Evolutionary conservation across 2,113 vertebrate genomes (phyloP).

Genomic region (Spea bombifrons): DNA sequence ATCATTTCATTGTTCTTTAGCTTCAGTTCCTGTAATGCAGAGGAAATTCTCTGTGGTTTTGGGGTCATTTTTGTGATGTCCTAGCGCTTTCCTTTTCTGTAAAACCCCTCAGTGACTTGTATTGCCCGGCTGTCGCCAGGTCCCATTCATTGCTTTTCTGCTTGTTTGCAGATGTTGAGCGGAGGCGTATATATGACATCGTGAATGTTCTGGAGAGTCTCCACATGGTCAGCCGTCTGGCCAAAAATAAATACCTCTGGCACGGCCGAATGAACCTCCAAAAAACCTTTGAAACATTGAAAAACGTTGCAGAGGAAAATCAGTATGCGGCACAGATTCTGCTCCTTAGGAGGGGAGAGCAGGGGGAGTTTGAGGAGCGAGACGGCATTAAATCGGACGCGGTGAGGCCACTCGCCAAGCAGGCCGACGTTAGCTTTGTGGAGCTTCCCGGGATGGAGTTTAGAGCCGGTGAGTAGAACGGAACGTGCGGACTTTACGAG

Average conservation of each 20-base stretch:
- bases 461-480: conserved; percentile 74
- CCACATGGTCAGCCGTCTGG: conserved; percentile 93
- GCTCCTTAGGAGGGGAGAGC: conserved; percentile 76
- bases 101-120: too few relatives aligned
- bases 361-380: conserved; percentile 65
- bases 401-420: conserved; percentile 55
- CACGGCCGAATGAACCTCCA: conserved; percentile 80
- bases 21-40: too few relatives aligned
- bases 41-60: too few relatives aligned
- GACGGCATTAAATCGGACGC: conserved; percentile 63
- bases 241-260: conserved; percentile 92
- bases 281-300: conserved; percentile 81
- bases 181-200: conserved; percentile 92
- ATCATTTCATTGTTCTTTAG: too few relatives aligned
- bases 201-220: conserved; percentile 96
- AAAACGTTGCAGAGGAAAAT: conserved; percentile 78
- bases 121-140: not conserved
- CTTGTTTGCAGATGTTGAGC: conserved; percentile 76
- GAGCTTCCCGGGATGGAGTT: conserved; percentile 87
- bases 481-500: not conserved
- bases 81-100: too few relatives aligned
- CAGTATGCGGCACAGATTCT: conserved; percentile 82
- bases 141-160: not conserved
- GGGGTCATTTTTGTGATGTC: too few relatives aligned
- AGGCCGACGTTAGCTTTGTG: conserved; percentile 76